phyloP scores from a whole-genome alignment of 2,113 vertebrate species.

The Hemibagrus wyckioides region DNA sequence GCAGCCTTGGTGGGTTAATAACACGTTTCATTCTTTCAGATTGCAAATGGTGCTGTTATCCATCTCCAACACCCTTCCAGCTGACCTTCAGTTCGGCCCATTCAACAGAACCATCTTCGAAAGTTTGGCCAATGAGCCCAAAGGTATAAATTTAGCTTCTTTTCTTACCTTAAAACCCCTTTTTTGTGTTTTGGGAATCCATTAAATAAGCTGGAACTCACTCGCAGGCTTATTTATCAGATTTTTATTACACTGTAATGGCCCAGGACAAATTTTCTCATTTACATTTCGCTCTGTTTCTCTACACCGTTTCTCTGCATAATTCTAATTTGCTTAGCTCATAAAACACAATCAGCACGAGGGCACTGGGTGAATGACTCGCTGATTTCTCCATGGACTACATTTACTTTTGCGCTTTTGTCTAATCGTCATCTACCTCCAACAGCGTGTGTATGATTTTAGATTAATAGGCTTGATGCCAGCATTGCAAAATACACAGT shows the following conservation, averaged over 20 bases:
- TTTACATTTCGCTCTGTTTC: conserved; percentile 32
- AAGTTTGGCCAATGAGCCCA: conserved; percentile 61
- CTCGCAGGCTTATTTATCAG: neutral
- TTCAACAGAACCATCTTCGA: conserved; percentile 60
- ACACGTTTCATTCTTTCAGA: conserved; percentile 53
- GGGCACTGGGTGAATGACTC: conserved; percentile 15
- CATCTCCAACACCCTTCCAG: conserved; percentile 58
- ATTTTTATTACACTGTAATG: conserved; percentile 21
- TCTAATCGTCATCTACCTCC: conserved; percentile 27
- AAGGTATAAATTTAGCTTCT: conserved; percentile 62
- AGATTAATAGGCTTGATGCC: conserved; percentile 62
- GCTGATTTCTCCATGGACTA: conserved; percentile 12
- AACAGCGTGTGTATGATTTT: conserved; percentile 12
- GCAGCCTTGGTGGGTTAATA: conserved; percentile 24
- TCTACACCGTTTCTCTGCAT: conserved; percentile 24
- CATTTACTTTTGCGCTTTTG: conserved; percentile 25
- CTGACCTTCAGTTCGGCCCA: conserved; percentile 59
- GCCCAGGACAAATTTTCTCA: conserved; percentile 2
- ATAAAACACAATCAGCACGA: conserved; percentile 21
- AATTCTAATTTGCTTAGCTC: conserved; percentile 41
- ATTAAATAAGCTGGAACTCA: conserved; percentile 9
- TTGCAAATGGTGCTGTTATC: conserved; percentile 59
- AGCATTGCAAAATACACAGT: conserved; percentile 62
- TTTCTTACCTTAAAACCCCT: conserved; percentile 10
- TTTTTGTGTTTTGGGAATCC: neutral